phyloP scores from a whole-genome alignment of 2,888 invertebrate genomes.

The Carterocephalus palaemon region DNA sequence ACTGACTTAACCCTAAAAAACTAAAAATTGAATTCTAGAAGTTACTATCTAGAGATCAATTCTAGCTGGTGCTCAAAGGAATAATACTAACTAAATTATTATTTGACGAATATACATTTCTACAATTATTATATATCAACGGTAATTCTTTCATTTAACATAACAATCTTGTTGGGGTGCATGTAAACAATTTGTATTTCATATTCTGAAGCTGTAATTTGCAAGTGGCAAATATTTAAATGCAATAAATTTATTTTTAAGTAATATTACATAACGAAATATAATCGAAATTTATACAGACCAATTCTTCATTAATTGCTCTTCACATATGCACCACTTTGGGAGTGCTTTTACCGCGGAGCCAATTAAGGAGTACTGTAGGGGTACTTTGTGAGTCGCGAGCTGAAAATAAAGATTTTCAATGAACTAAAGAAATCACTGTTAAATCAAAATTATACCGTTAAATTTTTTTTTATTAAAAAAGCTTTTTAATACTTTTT shows the following conservation, averaged over 20 bases:
- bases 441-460: no score
- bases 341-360: constrained; percentile 87
- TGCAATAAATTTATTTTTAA: constrained; percentile 9
- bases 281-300: constrained; percentile 21
- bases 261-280: constrained; percentile 14
- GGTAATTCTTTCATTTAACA: constrained; percentile 9
- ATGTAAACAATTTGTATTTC: constrained; percentile 5
- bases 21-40: no score
- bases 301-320: constrained; percentile 4
- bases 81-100: not conserved
- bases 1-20: no score
- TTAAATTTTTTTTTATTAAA: no score
- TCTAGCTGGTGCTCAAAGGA: no score
- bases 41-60: no score
- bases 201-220: constrained; percentile 6
- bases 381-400: constrained; percentile 89
- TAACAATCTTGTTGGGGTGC: no score
- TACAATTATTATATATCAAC: constrained; percentile 5
- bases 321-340: constrained; percentile 78
- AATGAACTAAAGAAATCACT: not conserved
- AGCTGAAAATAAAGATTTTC: constrained; percentile 76
- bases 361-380: constrained; percentile 88
- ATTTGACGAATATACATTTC: not conserved
- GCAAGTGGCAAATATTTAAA: constrained; percentile 10
- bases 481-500: no score